phyloP scores from a whole-genome alignment of 2,113 vertebrate species.

The Brienomyrus longianalis region DNA sequence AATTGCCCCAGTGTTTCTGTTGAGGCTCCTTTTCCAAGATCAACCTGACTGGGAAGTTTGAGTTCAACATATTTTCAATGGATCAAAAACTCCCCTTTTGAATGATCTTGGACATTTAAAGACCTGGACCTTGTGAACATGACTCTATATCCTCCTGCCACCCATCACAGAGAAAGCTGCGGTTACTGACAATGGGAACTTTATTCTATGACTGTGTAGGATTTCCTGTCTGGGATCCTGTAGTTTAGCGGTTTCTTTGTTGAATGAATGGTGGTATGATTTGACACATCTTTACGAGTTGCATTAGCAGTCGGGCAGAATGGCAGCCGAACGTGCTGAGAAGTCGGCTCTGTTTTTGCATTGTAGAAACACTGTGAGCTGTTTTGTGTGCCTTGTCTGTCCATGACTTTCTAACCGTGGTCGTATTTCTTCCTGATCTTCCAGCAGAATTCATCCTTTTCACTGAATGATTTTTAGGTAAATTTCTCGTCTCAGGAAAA shows the following conservation, averaged over 20 bases:
- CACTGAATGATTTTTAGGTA: not conserved
- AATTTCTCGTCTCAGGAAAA: not conserved
- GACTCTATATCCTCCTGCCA: not conserved
- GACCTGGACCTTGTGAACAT: conserved; percentile 24
- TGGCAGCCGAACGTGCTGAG: not conserved
- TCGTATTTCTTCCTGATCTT: not conserved
- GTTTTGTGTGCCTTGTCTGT: not conserved
- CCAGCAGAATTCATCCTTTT: not conserved
- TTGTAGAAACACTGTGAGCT: not conserved
- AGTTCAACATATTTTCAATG: conserved; percentile 44
- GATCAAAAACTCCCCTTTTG: conserved; percentile 43
- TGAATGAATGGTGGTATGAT: not conserved
- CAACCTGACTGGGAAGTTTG: conserved; percentile 45
- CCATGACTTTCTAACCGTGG: not conserved
- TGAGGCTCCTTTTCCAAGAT: conserved; percentile 42
- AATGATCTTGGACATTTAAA: conserved; percentile 26
- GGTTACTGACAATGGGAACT: not conserved
- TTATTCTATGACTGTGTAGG: not conserved
- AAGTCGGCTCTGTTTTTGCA: not conserved
- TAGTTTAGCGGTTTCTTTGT: not conserved
- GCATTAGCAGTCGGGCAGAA: too few relatives aligned
- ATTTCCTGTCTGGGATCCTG: not conserved
- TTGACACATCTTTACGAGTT: not conserved
- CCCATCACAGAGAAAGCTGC: not conserved
- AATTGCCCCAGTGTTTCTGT: conserved; percentile 36